Base-by-base conservation (phyloP, 2,113 vertebrate species). In the Eublepharis macularius region DNA sequence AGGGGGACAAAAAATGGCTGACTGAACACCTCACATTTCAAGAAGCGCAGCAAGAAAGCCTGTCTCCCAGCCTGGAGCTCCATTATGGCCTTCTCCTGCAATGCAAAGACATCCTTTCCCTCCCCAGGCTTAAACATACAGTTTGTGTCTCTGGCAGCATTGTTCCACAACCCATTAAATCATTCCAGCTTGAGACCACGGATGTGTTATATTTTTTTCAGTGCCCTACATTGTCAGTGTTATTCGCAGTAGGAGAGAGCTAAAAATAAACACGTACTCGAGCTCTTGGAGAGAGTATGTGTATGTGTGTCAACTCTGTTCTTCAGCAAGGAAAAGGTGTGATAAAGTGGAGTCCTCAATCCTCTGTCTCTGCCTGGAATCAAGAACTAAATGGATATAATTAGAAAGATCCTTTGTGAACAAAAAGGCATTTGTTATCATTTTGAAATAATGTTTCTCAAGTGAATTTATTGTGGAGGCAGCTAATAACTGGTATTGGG, bases 141-240 rank as follows among this genome's bases (percentile, higher is more conserved):
- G 80, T 83, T 93, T 89, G 82, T 34, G 82, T 91, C 87, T 90
- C 85, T 79, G 69, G 54, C 11, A 72, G 77, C 85, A 76, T 73
- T 90, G 60, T 72, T 90, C 90, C 85, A 66, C 41, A 88, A 82
- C 54, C 79, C 91, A 81, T 92, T 93, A 91, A 92, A 91, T 87
- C 60, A 81, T 89, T 93, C 90, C 34, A n/a, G 29, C 86, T 85
- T 89, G 85, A 93, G 85, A 78, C 63, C 87, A 90, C 68, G 93
- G 91, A 92, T 82, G 90, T 19, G 24, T 88, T 92, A 75, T 12
- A 39, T 93, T 93, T 92, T 93, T 92, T 87, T 9, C 60, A 81
- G 66, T 90, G 82, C 54, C 78, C 86, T 70, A 74, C 76, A 87
- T 86, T 93, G 88, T 91, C 91, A 91, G 76, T 85, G 80, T 90